These are phyloP conservation scores for Heliconius erato DNA, from an alignment of 2,888 invertebrate genomes.

Conservation along the genomic window DNA sequence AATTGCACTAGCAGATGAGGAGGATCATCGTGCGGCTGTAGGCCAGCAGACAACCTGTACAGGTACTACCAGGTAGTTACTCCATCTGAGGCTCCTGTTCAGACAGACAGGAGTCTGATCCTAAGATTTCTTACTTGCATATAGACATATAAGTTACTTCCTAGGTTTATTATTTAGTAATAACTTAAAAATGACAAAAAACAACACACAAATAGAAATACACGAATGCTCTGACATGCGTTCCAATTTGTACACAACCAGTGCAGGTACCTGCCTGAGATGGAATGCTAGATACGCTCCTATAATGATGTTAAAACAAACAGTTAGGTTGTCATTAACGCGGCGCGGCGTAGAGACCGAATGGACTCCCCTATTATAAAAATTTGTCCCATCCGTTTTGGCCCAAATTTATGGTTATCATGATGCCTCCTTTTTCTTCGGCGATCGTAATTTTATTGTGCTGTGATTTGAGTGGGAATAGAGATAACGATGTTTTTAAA, in stretches of 20 bases:
- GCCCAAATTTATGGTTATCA: constrained; percentile 85
- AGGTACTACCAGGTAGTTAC: neutral
- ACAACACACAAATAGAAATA: neutral
- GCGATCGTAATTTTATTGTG: constrained; percentile 82
- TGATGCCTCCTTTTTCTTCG: constrained; percentile 79
- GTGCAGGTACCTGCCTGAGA: constrained; percentile 76
- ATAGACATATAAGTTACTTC: too few species aligned
- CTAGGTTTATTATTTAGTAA: too few species aligned
- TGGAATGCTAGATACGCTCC: constrained; percentile 83
- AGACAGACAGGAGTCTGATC: neutral
- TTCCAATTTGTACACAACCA: constrained; percentile 56
- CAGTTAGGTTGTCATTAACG: constrained; percentile 85
- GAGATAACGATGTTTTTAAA: constrained; percentile 83
- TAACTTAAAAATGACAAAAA: neutral
- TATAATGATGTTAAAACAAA: constrained; percentile 86
- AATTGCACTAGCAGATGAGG: too few species aligned
- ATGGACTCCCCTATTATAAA: constrained; percentile 77
- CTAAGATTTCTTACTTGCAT: too few species aligned
- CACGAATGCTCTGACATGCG: constrained; percentile 66
- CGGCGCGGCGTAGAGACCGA: constrained; percentile 79
- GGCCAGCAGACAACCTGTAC: neutral
- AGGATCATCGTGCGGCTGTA: too few species aligned
- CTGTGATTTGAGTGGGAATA: constrained; percentile 82
- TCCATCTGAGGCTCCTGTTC: neutral
- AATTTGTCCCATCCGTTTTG: constrained; percentile 86